phyloP scores from a whole-genome alignment of 2,888 invertebrate genomes.

The Callyntrura sp. region DNA sequence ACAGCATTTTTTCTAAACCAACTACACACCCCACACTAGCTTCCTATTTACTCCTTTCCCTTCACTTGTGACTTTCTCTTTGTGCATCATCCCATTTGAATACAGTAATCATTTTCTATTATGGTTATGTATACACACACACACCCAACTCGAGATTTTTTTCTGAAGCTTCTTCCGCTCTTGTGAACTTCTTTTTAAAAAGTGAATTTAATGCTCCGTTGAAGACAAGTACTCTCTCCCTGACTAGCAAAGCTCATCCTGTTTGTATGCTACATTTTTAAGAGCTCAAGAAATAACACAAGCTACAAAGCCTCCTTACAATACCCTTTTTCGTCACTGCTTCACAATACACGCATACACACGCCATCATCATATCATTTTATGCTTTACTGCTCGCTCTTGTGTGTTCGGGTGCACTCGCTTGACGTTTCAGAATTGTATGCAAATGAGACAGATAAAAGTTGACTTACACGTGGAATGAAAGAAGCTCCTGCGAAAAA shows the following conservation, averaged over 20 bases:
- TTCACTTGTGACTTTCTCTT: constrained; percentile 43
- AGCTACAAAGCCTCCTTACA: background rate
- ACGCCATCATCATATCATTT: constrained; percentile 1
- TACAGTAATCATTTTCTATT: constrained; percentile 42
- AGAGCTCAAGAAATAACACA: constrained; percentile 15
- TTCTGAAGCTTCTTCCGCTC: constrained; percentile 11
- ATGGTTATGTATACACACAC: background rate
- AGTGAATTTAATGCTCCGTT: constrained; percentile 52
- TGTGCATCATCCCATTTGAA: background rate
- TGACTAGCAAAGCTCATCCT: constrained; percentile 7
- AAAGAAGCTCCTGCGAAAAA: constrained; percentile 14
- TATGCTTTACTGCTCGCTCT: background rate
- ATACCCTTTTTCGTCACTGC: constrained; percentile 4
- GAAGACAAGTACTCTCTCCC: constrained; percentile 19
- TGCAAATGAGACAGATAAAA: constrained; percentile 36
- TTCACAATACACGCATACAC: constrained; percentile 16
- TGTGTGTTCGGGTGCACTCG: background rate
- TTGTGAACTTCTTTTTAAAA: constrained; percentile 56
- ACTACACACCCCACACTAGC: background rate
- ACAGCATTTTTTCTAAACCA: background rate
- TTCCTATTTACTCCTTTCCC: constrained; percentile 18
- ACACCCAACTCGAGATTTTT: background rate
- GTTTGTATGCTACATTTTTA: background rate
- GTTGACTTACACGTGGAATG: background rate
- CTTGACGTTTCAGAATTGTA: constrained; percentile 63